phyloP scores from a whole-genome alignment of 2,888 invertebrate genomes.

The Mycalesis mineus region DNA sequence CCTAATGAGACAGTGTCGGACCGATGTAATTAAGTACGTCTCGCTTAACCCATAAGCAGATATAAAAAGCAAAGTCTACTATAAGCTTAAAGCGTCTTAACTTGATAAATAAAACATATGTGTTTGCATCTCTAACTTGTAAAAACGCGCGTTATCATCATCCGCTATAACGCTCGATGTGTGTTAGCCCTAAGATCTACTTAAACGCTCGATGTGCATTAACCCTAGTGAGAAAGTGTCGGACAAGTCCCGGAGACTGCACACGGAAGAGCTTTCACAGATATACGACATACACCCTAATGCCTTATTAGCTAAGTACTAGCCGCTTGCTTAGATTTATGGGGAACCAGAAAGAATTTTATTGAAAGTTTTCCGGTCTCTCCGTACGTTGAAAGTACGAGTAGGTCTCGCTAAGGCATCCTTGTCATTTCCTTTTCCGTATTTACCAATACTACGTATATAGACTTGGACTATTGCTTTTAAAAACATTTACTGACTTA shows the following conservation, averaged over 20 bases:
- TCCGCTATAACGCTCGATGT: too few species aligned
- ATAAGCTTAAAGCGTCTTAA: too few species aligned
- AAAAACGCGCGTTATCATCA: too few species aligned
- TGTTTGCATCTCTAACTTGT: too few species aligned
- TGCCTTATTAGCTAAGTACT: conserved; percentile 14
- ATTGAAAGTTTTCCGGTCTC: conserved; percentile 11
- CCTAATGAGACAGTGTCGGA: too few species aligned
- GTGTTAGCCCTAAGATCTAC: too few species aligned
- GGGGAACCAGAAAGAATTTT: conserved; percentile 10
- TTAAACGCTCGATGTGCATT: too few species aligned
- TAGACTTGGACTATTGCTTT: too few species aligned
- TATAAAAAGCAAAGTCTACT: too few species aligned
- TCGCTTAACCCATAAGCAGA: too few species aligned
- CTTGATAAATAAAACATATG: too few species aligned
- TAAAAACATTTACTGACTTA: neutral
- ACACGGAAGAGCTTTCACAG: conserved; percentile 27
- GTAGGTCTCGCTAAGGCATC: neutral
- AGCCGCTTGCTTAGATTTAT: neutral
- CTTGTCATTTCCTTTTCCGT: conserved; percentile 5
- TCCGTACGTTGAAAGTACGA: conserved; percentile 6
- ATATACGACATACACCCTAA: conserved; percentile 12
- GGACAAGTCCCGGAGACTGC: conserved; percentile 15
- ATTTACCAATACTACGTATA: neutral
- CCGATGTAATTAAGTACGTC: too few species aligned
- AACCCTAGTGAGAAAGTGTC: conserved; percentile 26